Evolutionary conservation across 2,113 vertebrate genomes (phyloP), one percentile per base, ranked within the genome.

Genomic region (Xiphorhynchus elegans): DNA sequence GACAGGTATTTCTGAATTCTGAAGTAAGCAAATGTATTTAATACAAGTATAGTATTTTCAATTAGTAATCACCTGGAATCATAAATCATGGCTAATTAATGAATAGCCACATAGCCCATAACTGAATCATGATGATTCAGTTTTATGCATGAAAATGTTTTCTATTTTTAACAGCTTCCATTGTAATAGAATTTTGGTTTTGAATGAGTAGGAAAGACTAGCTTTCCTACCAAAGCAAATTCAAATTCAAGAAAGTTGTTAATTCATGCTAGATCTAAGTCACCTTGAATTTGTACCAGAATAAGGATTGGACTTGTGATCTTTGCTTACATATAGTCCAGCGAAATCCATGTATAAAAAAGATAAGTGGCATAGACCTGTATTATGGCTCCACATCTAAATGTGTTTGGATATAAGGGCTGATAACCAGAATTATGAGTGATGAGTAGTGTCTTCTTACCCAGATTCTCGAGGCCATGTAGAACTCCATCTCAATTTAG

Each of bases 391-490:
- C 19, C 17, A 76, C 53, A 33, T 47, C 14, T 80, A 56, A 78
- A 77, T 50, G 26, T 75, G 8, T 49, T 37, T 68, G 23, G 9
- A 14, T 72, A 23, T 35, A 75, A 93, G 18, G 47, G 23, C 47
- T 33, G 25, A 69, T 81, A 85, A 75, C 9, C 23, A 46, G 55
- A 91, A 79, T 50, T 49, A 42, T 0, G 0, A 58, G 21, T 70
- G 52, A 42, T 0, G 3, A 70, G 10, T 23, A 66, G 42, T 16
- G 24, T 88, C 49, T 31, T 87, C 35, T 64, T 68, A 15, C 24
- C 5, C 6, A 31, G 46, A 76, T 68, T 56, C 9, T 63, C 0
- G 0, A 67, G 60, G n/a, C 25, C 26, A 42, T 11, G 13, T 5
- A 29, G 46, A 76, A 70, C 12, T 74, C 59, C 50, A 5, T 29